Evolutionary conservation across 2,113 vertebrate genomes (phyloP), one percentile per base, ranked within the genome.

Genomic region (Orcinus orca): DNA sequence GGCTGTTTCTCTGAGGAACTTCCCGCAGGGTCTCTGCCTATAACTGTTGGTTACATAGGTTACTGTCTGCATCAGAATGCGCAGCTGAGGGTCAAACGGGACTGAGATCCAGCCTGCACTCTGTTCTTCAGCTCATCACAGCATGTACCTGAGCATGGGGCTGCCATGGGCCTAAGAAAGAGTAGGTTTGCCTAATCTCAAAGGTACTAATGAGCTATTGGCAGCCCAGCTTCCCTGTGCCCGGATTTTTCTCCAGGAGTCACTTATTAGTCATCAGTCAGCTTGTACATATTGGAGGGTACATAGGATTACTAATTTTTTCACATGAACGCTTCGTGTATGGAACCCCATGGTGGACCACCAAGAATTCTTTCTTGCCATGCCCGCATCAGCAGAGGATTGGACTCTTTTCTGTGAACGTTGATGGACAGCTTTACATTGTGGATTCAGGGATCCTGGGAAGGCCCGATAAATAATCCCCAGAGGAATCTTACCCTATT

Each of bases 401-500:
- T 58, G 33, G 2, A 36, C 33, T 95, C 38, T 36, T 74, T 83
- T 85, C 55, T 93, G 29, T 86, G 62, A 79, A 79, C 29, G 58
- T 0, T 38, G 38, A 44, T 23, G 47, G 8, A n/a, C 20, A 86
- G 50, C 38, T 95, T 93, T 89, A 65, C 53, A 85, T 88, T 81
- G 17, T 95, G 60, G 33, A 91, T 65, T 92, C 31, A 68, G 23
- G 55, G 63, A 58, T 67, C 41, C 60, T 55, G 29, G 67, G 41
- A 65, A 80, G 23, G 21, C 8, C 36, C 26, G 44, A 67, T 38
- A 68, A 85, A 81, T 53, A 47, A 84, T 44, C 31, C 55, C 14
- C 33, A 23, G n/a, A 83, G 84, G 63, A 95, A 74, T 74, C 50
- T 55, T 88, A 91, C 33, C n/a, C 82, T 93, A 36, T 41, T 97